Evolutionary conservation across 92 coral and sea anemone genomes (phyloP).

Genomic region (Zoanthus sansibaricus): DNA sequence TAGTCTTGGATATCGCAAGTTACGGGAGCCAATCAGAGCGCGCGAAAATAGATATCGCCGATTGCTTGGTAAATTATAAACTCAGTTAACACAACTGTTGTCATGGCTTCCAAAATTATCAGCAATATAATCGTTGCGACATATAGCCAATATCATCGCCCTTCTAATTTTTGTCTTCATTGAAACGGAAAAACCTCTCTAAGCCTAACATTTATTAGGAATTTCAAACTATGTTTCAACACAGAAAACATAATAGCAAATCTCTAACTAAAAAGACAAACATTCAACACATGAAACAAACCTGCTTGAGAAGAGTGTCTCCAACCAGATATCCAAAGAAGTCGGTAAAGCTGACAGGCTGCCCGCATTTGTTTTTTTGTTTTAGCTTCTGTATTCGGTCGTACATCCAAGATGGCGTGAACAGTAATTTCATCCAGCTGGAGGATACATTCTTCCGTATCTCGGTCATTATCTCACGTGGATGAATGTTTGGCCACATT

Average conservation of each 20-base stretch:
- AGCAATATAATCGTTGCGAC: background rate
- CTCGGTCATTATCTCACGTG: constrained; percentile 55
- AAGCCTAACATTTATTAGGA: no score
- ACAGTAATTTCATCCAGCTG: constrained; percentile 51
- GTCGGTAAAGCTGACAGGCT: constrained; percentile 82
- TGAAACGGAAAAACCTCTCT: no score
- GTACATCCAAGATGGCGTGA: constrained; percentile 65
- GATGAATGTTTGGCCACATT: constrained; percentile 64
- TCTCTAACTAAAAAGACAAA: background rate
- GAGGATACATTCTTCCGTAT: constrained; percentile 56
- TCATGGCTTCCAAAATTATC: background rate
- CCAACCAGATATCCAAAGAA: constrained; percentile 80
- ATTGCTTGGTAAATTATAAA: no score
- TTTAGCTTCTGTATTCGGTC: constrained; percentile 45
- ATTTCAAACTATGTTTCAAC: no score
- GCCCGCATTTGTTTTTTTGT: constrained; percentile 60
- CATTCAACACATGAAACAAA: background rate
- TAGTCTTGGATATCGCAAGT: no score
- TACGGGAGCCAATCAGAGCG: no score
- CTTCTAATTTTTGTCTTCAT: background rate
- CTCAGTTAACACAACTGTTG: background rate
- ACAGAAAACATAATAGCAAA: background rate
- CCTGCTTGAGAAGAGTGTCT: constrained; percentile 69
- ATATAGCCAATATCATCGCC: background rate
- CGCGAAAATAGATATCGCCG: no score